phyloP scores from a whole-genome alignment of 2,888 invertebrate species.

The Vanessa cardui region DNA sequence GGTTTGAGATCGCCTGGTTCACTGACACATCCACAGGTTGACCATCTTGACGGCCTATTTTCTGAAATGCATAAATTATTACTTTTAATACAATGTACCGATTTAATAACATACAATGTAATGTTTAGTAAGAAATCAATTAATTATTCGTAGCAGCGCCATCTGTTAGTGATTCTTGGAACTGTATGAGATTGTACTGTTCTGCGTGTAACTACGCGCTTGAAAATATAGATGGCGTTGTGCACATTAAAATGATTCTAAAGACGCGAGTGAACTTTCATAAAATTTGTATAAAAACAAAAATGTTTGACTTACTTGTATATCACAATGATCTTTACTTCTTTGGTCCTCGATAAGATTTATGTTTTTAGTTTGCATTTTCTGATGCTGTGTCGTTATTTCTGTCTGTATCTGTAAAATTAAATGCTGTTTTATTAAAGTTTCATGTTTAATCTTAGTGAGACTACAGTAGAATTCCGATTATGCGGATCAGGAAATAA shows the following conservation, averaged over 20 bases:
- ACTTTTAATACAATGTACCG: conserved; percentile 21
- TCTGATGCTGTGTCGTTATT: conserved; percentile 50
- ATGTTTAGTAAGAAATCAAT: neutral
- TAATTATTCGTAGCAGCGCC: conserved; percentile 47
- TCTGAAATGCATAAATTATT: conserved; percentile 57
- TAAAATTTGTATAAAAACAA: neutral
- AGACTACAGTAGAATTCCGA: no score
- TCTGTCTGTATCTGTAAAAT: conserved; percentile 54
- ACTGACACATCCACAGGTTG: conserved; percentile 61
- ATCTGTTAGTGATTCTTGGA: conserved; percentile 45
- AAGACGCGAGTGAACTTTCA: neutral
- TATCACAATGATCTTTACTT: conserved; percentile 64
- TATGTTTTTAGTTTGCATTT: conserved; percentile 85
- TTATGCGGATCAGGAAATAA: no score
- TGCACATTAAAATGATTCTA: neutral
- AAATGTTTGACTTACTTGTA: conserved; percentile 53
- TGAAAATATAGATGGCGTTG: conserved; percentile 37
- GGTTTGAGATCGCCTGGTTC: conserved; percentile 61
- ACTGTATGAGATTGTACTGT: conserved; percentile 39
- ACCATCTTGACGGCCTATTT: conserved; percentile 75
- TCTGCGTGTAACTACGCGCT: conserved; percentile 38
- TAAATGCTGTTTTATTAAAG: no score
- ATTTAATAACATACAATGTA: conserved; percentile 17
- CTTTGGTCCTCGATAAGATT: conserved; percentile 81
- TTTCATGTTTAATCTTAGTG: no score